These are phyloP conservation scores for Corythaixoides concolor DNA, from an alignment of 2,113 vertebrate genomes.

Conservation along the genomic window DNA sequence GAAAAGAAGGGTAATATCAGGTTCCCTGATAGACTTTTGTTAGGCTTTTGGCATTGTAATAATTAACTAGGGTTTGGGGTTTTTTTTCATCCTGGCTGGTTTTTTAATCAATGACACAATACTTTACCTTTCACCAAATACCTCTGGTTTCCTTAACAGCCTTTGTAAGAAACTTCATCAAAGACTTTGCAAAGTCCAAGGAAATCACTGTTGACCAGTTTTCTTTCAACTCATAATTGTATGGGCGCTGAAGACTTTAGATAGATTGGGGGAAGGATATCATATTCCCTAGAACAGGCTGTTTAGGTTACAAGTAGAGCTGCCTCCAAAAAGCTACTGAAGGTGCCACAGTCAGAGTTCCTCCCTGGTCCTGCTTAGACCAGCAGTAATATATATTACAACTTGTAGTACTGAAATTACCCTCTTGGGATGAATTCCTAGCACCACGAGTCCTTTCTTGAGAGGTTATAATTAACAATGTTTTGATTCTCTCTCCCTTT, in stretches of 20 bases:
- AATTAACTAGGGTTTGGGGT: not conserved
- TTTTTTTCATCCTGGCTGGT: not conserved
- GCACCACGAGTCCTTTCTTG: not conserved
- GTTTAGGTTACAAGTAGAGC: not conserved
- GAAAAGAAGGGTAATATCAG: not conserved
- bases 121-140: not conserved
- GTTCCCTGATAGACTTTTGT: not conserved
- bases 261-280: not conserved
- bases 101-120: not conserved
- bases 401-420: constrained; percentile 33
- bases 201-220: not conserved
- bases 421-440: constrained; percentile 19
- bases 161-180: not conserved
- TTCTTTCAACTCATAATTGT: not conserved
- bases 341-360: not conserved
- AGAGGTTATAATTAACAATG: constrained; percentile 41
- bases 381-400: constrained; percentile 14
- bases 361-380: constrained; percentile 21
- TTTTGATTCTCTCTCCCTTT: constrained; percentile 33
- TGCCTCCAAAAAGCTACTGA: not conserved
- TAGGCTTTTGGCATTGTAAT: not conserved
- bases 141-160: not conserved
- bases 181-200: not conserved
- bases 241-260: not conserved
- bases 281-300: not conserved